Base-by-base conservation (phyloP, 37 sponge, comb jelly and placozoan genomes). In the Ianthella basta region DNA sequence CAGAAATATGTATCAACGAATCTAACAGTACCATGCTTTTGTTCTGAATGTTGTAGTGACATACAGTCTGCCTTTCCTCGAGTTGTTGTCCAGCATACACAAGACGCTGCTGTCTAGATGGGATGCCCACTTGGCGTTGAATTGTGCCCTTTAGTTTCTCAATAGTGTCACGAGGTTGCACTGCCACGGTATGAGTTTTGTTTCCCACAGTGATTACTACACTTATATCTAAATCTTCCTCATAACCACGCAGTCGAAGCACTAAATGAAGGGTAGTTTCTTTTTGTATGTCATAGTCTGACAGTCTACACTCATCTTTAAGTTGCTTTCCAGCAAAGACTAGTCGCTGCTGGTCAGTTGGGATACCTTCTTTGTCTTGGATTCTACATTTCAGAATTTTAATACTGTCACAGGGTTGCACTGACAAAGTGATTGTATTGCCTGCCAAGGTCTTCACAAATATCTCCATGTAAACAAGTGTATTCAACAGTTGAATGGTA, bases 121-220 rank as follows among this genome's bases (percentile, higher is more conserved):
- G 96, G 84, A 98, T 95, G 33, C 98, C 96, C 50, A 92, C 96
- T 59, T 95, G 95, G 91, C 91, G 94, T 68, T 95, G 98, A 69
- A 98, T 98, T 84, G 95, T 98, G 59, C 91, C 83, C 84, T 98
- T 98, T 60, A 98, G 94, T 73, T 93, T 98, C 66, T 98, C 96
- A 86, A 98, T 95, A 25, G 94, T 91, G 81, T 98, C 98, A 70
- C 87, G 79, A 27, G 96, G 87, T 63, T 98, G 96, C 16, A 98
- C 96, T 53, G 95, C 96, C 14, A 98, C 89, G 50, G 96, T 94
- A 93, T 94, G 94, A 68, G 94, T 98, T 83, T 96, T 98, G 10
- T 96, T 94, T 27, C 94, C 96, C 74, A 94, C 88, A 23, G 98
- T 95, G 88, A 95, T 95, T 29, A 97, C 98, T 79, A 95, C 95